Percentiles rank a stretch among this genome's conserved stretches.
phyloP scores from a whole-genome alignment of 2,797 vertebrate species.

The Apogon talboti region DNA sequence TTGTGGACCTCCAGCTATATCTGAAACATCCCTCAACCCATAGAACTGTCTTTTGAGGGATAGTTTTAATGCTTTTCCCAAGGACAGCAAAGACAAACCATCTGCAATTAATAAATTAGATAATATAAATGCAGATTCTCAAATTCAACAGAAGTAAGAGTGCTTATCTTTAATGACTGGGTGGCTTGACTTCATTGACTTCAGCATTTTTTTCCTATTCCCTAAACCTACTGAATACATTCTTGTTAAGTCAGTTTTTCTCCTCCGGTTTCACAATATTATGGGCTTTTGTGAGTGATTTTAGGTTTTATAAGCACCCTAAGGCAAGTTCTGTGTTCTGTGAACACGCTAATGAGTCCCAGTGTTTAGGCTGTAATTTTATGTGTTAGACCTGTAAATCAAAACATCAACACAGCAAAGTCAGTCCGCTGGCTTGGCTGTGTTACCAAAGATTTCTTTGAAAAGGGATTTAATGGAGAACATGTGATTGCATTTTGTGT shows the following conservation, averaged over 20 bases:
- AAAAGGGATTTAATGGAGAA: background rate
- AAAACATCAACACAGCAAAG: slow-evolving; percentile 17
- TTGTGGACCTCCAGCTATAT: background rate
- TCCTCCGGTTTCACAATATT: slow-evolving; percentile 36
- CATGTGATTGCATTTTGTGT: background rate
- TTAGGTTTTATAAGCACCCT: slow-evolving; percentile 38
- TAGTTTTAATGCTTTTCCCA: background rate
- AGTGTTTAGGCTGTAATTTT: slow-evolving; percentile 19
- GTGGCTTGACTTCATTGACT: no score
- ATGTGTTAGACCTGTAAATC: slow-evolving; percentile 25
- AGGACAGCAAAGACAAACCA: background rate
- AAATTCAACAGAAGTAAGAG: background rate
- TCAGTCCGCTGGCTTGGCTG: slow-evolving; percentile 3
- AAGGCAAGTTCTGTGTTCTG: slow-evolving; percentile 20
- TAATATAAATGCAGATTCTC: no score
- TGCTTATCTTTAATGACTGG: slow-evolving; percentile 1
- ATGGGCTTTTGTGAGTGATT: slow-evolving; percentile 17
- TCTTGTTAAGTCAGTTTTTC: slow-evolving; percentile 13
- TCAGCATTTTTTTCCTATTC: background rate
- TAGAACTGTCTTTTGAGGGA: background rate
- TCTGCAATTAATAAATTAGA: background rate
- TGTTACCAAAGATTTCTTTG: slow-evolving; percentile 4
- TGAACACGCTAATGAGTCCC: slow-evolving; percentile 34
- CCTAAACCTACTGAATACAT: slow-evolving; percentile 5
- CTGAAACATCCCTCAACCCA: slow-evolving; percentile 1